phyloP scores from a whole-genome alignment of 2,113 vertebrate species.

The Arenaria interpres region DNA sequence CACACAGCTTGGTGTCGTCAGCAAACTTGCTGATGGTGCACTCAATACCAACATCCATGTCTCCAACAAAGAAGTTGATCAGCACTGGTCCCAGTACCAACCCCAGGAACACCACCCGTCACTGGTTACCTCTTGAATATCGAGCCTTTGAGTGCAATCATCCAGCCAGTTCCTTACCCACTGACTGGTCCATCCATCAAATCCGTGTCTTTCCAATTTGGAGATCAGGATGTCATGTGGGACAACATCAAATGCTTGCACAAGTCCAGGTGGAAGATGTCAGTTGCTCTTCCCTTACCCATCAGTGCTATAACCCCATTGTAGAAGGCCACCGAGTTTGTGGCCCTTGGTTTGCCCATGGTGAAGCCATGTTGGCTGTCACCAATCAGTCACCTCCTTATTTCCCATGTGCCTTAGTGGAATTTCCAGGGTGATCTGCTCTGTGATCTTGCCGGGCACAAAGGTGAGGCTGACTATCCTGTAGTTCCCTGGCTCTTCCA shows the following conservation, averaged over 20 bases:
- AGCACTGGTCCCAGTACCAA: not conserved
- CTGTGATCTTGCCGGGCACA: not conserved
- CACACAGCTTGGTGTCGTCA: not conserved
- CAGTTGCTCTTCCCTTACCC: not conserved
- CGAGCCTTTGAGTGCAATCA: too few species aligned
- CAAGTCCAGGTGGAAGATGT: not conserved
- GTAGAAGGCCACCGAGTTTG: not conserved
- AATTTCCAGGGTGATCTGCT: not conserved
- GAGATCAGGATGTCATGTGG: not conserved
- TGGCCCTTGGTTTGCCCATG: not conserved
- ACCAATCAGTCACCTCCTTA: not conserved
- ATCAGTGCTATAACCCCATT: not conserved
- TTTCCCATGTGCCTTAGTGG: not conserved
- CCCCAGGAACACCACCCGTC: not conserved
- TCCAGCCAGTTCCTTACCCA: not conserved
- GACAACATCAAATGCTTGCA: not conserved
- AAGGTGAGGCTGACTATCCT: not conserved
- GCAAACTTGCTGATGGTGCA: not conserved
- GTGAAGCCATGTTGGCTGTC: not conserved
- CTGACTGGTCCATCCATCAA: not conserved
- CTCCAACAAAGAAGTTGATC: not conserved
- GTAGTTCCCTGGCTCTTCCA: not conserved
- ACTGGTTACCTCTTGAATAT: not conserved
- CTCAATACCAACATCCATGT: not conserved
- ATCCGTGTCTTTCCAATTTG: not conserved